These are phyloP conservation scores for Synanceia verrucosa DNA, from an alignment of 2,797 vertebrate species.

Conservation along the genomic window DNA sequence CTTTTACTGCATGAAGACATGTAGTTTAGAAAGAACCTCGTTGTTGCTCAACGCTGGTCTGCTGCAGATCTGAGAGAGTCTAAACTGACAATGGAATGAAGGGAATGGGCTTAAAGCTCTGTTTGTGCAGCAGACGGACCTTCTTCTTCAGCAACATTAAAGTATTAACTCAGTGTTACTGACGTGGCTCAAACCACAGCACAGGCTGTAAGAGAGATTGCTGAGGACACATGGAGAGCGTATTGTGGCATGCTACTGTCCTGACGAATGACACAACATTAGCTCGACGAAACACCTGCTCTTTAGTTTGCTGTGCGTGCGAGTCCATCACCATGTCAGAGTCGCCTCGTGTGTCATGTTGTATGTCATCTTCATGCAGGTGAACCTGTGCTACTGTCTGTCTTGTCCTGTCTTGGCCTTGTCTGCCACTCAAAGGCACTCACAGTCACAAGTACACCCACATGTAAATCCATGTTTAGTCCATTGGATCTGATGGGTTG, in stretches of 20 bases:
- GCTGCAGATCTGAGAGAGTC: neutral
- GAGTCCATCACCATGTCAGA: slow-evolving; percentile 60
- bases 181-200: neutral
- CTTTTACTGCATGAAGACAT: neutral
- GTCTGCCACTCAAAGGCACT: slow-evolving; percentile 35
- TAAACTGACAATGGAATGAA: slow-evolving; percentile 3
- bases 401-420: slow-evolving; percentile 70
- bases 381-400: slow-evolving; percentile 77
- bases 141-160: neutral
- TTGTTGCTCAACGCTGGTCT: neutral
- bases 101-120: neutral
- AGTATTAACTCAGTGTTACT: neutral
- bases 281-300: slow-evolving; percentile 27
- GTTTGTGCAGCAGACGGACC: slow-evolving; percentile 2
- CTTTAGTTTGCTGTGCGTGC: slow-evolving; percentile 47
- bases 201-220: neutral
- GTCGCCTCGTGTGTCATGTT: slow-evolving; percentile 41
- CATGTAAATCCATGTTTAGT: slow-evolving; percentile 12
- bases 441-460: slow-evolving; percentile 27
- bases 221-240: neutral
- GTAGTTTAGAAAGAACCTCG: neutral
- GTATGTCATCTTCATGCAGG: slow-evolving; percentile 51
- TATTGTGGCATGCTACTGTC: neutral
- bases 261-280: slow-evolving; percentile 33
- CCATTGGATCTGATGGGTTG: slow-evolving; percentile 55